phyloP scores from a whole-genome alignment of 2,113 vertebrate genomes.

The Tupaia chinensis region DNA sequence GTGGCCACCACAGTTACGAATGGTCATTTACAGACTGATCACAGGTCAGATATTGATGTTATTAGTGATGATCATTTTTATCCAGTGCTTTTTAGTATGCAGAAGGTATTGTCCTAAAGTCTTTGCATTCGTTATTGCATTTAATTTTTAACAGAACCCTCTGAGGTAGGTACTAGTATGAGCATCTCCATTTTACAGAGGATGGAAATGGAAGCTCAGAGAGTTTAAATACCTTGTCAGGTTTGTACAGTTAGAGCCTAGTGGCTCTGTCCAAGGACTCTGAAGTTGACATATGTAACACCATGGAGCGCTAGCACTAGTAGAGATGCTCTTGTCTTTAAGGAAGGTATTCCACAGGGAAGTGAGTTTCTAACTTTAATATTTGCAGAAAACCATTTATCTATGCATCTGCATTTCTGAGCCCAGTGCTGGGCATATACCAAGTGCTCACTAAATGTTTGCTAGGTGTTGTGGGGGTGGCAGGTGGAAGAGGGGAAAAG shows the following conservation, averaged over 20 bases:
- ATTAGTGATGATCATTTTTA: background rate
- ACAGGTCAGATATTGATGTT: background rate
- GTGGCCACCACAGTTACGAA: background rate
- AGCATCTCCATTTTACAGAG: background rate
- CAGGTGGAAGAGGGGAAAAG: too few relatives aligned
- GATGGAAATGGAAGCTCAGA: background rate
- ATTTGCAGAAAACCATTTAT: conserved; percentile 30
- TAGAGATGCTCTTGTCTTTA: background rate
- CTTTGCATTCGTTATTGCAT: background rate
- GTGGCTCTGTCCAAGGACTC: background rate
- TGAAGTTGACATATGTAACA: background rate
- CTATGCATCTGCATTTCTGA: background rate
- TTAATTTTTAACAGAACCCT: conserved; percentile 31
- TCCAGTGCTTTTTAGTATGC: background rate
- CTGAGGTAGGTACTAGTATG: background rate
- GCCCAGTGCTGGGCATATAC: background rate
- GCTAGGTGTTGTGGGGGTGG: background rate
- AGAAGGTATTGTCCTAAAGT: background rate
- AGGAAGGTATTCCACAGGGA: background rate
- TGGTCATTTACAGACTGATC: background rate
- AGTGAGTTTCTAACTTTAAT: background rate
- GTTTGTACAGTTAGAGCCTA: background rate
- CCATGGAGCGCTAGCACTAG: background rate
- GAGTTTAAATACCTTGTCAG: background rate
- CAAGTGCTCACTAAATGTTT: background rate